Percentiles rank a stretch among this genome's conserved stretches.
Evolutionary conservation across 2,888 invertebrate genomes (phyloP).

Genomic region (Tillus elongatus): DNA sequence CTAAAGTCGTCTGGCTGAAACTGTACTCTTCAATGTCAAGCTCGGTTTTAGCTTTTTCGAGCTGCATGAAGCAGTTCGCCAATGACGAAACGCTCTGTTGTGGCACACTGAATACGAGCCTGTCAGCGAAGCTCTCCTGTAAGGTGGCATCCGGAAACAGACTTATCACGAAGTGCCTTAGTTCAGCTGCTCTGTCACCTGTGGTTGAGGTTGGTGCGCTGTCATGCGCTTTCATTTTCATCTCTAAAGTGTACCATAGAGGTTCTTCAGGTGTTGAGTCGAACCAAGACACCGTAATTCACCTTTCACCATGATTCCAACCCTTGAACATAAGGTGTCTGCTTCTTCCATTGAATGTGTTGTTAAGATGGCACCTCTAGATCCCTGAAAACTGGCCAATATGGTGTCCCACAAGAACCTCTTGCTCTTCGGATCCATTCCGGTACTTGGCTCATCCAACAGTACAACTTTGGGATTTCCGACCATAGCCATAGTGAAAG

Average conservation of each 20-base stretch:
- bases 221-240: slow-evolving; percentile 55
- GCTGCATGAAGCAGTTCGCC: slow-evolving; percentile 65
- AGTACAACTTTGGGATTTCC: slow-evolving; percentile 70
- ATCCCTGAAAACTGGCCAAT: slow-evolving; percentile 68
- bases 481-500: slow-evolving; percentile 78
- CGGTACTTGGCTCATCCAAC: slow-evolving; percentile 77
- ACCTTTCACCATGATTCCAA: slow-evolving; percentile 83
- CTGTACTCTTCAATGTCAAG: slow-evolving; percentile 79
- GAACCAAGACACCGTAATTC: slow-evolving; percentile 76
- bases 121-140: slow-evolving; percentile 71
- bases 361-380: slow-evolving; percentile 71
- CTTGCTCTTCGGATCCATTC: slow-evolving; percentile 79
- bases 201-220: slow-evolving; percentile 44
- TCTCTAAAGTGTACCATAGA: slow-evolving; percentile 80
- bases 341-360: slow-evolving; percentile 91
- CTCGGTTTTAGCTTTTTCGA: slow-evolving; percentile 69
- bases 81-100: slow-evolving; percentile 68
- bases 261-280: slow-evolving; percentile 77
- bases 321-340: slow-evolving; percentile 73
- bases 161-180: slow-evolving; percentile 52
- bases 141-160: slow-evolving; percentile 62
- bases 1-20: slow-evolving; percentile 82
- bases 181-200: slow-evolving; percentile 38
- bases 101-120: slow-evolving; percentile 72
- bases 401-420: slow-evolving; percentile 75